Evolutionary conservation across 2,888 invertebrate genomes (phyloP), one percentile per base, ranked within the genome.

Genomic region (Timema podura): DNA sequence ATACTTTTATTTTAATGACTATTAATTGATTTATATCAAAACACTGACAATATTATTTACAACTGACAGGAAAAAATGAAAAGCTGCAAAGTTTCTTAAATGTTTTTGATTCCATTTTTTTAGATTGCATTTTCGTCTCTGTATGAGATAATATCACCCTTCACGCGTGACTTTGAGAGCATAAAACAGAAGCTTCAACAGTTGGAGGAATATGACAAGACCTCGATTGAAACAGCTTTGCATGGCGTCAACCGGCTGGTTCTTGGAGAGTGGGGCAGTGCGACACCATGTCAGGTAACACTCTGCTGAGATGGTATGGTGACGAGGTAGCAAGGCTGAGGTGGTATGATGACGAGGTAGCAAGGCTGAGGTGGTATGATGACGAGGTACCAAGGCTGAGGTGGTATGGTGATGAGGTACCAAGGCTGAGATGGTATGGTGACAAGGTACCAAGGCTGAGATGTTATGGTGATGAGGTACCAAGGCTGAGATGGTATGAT

Each of bases 251-350:
- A 90, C 77, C 89, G 89, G 76, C 83, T 94, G 67, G 87, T 96
- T 49, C 84, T 92, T 49, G 89, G 89, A 68, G 94, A 95, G 79
- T 98, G 97, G 97, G 96, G 96, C 6, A 90, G 89, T 72, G 90
- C 92, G 74, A 92, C 91, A 66, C 89, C 91, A 9, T 91, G 93
- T 76, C 96, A 97, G 83, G 88, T 90, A 78, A 30, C 30, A 30
- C 30, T 30, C 30, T 30, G 30, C 30, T 30, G 30, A 30, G 30
- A 30, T 30, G 30, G 30, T 30, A 30, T 30, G 30, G n/a, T n/a
- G n/a, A n/a, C n/a, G n/a, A n/a, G n/a, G n/a, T n/a, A n/a, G n/a
- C n/a, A n/a, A n/a, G n/a, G 30, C 30, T 30, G 30, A 30, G 30
- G 3, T 30, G 30, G 30, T 30, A 30, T 30, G 30, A n/a, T n/a